Evolutionary conservation across 37 sponge, comb jelly and placozoan genomes (phyloP), one percentile per base, ranked within the genome.

Genomic region (Cladorhizidae sp.): DNA sequence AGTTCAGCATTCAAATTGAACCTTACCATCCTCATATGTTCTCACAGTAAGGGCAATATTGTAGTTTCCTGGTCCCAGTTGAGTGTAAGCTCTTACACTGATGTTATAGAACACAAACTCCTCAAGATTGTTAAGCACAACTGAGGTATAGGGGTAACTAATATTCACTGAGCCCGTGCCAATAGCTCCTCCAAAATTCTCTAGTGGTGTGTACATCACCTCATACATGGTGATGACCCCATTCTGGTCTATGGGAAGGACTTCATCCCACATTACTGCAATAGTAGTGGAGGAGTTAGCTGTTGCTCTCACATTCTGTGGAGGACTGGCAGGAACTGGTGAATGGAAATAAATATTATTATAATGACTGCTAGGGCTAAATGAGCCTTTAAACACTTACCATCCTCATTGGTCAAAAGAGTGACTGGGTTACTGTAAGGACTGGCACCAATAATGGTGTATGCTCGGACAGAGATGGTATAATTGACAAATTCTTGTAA

Each of bases 201-300:
- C 51, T 54, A 75, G 76, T 38, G 67, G 79, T 28, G 61, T 51
- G 40, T 62, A 79, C 45, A 36, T 5, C 7, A 86, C 72, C 51
- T 70, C 74, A 62, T 86, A 86, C 39, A 25, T 51, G 23, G 63
- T 72, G 61, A 86, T 86, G 52, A 79, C 40, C 26, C 87, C 87
- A 73, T n/a, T n/a, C n/a, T n/a, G n/a, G n/a, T n/a, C n/a, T n/a
- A n/a, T n/a, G n/a, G n/a, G n/a, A n/a, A n/a, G n/a, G n/a, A n/a
- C n/a, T n/a, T n/a, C n/a, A n/a, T n/a, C n/a, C n/a, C n/a, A n/a
- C n/a, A n/a, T n/a, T 35, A 79, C 74, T n/a, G 20, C 11, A 49
- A 86, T 79, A 28, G 31, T 2, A 65, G 86, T 85, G 17, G 86
- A 77, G 37, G 73, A 71, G 11, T 58, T 1, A n/a, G 79, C 71